Evolutionary conservation across 2,797 vertebrate genomes (phyloP).

Genomic region (Catostomus latipinnis): DNA sequence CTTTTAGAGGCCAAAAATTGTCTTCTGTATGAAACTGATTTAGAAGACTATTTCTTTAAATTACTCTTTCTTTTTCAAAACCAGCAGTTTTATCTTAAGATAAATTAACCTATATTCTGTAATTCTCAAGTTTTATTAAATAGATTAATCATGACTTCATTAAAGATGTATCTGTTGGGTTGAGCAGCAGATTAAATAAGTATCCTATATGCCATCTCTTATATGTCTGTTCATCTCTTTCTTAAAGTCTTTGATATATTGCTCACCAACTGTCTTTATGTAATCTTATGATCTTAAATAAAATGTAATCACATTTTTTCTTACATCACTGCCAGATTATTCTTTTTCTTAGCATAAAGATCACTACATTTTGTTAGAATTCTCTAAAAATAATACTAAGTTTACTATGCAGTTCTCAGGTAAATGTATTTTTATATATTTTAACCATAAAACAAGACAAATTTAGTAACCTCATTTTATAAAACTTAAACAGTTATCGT

Average conservation of each 20-base stretch:
- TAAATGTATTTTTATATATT: too few relatives aligned
- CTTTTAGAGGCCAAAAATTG: slow-evolving; percentile 62
- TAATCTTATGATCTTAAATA: slow-evolving; percentile 18
- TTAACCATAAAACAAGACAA: too few relatives aligned
- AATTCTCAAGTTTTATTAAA: slow-evolving; percentile 9
- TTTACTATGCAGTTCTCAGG: too few relatives aligned
- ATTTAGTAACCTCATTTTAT: neutral
- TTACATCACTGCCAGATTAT: too few relatives aligned
- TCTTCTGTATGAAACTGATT: slow-evolving; percentile 64
- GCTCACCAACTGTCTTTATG: slow-evolving; percentile 9
- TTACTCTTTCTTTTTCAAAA: slow-evolving; percentile 35
- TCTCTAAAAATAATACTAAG: too few relatives aligned
- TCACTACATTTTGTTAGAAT: too few relatives aligned
- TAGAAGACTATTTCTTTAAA: slow-evolving; percentile 63
- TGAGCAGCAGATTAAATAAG: slow-evolving; percentile 40
- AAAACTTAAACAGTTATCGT: neutral
- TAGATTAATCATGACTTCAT: slow-evolving; percentile 51
- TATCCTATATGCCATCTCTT: slow-evolving; percentile 25
- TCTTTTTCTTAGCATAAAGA: too few relatives aligned
- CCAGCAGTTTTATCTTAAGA: slow-evolving; percentile 27
- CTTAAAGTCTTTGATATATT: slow-evolving; percentile 34
- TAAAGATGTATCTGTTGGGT: slow-evolving; percentile 40
- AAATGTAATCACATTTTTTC: neutral
- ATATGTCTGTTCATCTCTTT: slow-evolving; percentile 41
- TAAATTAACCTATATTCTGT: neutral